Conservation (phyloP, 53 echinoderm and acorn worm genomes). For the Stichopus horrens region DNA sequence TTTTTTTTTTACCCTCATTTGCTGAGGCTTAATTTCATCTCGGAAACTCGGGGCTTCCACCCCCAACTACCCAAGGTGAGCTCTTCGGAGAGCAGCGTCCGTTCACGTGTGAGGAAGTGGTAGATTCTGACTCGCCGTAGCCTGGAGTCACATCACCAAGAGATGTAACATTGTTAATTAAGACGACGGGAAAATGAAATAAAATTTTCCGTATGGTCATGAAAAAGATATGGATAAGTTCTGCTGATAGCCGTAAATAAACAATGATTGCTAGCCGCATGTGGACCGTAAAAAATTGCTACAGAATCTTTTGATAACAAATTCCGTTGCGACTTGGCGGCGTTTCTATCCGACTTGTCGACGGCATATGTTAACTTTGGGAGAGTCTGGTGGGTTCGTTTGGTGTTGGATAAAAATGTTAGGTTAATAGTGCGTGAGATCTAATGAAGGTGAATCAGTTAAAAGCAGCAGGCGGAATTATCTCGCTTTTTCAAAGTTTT, state of each 20-base stretch:
- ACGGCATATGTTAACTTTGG: conserved; percentile 41
- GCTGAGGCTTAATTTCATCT: neutral
- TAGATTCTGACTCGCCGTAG: conserved; percentile 10
- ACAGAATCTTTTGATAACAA: conserved; percentile 35
- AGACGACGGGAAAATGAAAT: conserved; percentile 10
- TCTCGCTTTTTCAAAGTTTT: neutral
- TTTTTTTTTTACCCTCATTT: neutral
- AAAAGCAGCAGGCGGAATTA: conserved; percentile 1
- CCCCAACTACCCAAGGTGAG: conserved; percentile 3
- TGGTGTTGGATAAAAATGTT: conserved; percentile 42
- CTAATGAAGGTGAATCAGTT: conserved; percentile 16
- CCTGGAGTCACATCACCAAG: conserved; percentile 21
- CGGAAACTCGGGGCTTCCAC: neutral
- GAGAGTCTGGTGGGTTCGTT: conserved; percentile 41
- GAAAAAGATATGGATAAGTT: conserved; percentile 14
- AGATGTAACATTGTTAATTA: conserved; percentile 32
- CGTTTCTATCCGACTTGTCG: conserved; percentile 30
- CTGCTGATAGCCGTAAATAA: conserved; percentile 31
- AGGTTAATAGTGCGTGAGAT: conserved; percentile 38
- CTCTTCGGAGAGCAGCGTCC: neutral
- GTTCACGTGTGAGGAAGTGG: neutral
- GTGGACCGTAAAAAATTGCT: conserved; percentile 41
- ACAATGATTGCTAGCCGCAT: conserved; percentile 25
- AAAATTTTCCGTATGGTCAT: conserved; percentile 28
- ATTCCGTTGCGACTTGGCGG: conserved; percentile 27